A percentile compares a stretch with the other conserved stretches of the same genome.
These are phyloP conservation scores for Lamprotornis superbus DNA, from an alignment of 2,113 vertebrate species.

Conservation along the genomic window DNA sequence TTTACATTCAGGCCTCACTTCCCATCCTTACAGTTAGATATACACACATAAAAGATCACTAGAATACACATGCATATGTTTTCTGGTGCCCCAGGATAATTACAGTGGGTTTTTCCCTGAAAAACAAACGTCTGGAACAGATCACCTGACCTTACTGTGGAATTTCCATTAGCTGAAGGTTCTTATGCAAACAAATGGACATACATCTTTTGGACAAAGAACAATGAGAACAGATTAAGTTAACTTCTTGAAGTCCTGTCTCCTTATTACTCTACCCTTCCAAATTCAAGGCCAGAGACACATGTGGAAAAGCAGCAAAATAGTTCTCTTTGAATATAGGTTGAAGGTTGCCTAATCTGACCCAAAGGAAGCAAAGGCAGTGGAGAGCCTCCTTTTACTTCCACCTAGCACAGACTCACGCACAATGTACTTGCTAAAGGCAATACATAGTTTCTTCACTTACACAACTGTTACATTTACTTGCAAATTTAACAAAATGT, in stretches of 20 bases:
- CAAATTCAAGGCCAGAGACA: neutral
- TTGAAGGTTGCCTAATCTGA: neutral
- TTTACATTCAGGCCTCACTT: neutral
- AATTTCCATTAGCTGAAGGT: neutral
- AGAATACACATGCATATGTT: neutral
- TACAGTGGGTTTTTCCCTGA: neutral
- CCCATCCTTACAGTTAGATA: neutral
- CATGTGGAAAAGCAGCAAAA: neutral
- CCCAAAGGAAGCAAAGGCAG: neutral
- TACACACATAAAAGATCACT: neutral
- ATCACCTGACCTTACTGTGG: neutral
- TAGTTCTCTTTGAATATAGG: neutral
- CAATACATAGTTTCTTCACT: neutral
- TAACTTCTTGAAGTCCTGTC: neutral
- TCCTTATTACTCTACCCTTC: neutral
- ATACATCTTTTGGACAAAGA: neutral
- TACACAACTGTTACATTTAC: neutral
- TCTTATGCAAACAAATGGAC: neutral
- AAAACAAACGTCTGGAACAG: neutral
- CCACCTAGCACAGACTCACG: neutral
- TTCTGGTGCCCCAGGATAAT: neutral
- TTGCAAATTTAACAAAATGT: conserved; percentile 7
- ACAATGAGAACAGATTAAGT: neutral
- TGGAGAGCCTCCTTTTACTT: neutral
- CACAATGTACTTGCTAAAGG: neutral